These are phyloP conservation scores for Leptodactylus fallax DNA, from an alignment of 2,797 vertebrate species.

Conservation along the genomic window DNA sequence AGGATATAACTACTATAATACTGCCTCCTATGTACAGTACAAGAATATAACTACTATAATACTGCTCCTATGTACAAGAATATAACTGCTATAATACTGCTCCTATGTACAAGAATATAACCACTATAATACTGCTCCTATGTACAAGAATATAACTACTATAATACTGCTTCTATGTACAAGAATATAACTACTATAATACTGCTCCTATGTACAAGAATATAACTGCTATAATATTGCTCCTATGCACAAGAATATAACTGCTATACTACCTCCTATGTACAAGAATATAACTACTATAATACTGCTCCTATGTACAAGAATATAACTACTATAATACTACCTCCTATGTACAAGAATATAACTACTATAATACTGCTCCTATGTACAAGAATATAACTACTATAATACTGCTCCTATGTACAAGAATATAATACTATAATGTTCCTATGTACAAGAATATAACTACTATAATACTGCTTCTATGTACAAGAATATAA, in stretches of 20 bases:
- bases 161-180: background rate
- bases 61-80: background rate
- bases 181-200: slow-evolving; percentile 12
- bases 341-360: slow-evolving; percentile 1
- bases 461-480: slow-evolving; percentile 12
- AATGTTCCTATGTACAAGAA: background rate
- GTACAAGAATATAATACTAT: slow-evolving; percentile 13
- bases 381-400: background rate
- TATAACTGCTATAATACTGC: slow-evolving; percentile 1
- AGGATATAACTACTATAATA: slow-evolving; percentile 13
- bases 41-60: slow-evolving; percentile 14
- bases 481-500: background rate
- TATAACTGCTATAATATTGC: slow-evolving; percentile 2
- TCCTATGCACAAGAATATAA: background rate
- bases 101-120: background rate
- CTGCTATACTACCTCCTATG: background rate
- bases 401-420: background rate
- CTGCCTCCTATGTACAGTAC: background rate
- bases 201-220: background rate
- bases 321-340: slow-evolving; percentile 10
- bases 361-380: background rate
- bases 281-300: slow-evolving; percentile 11
- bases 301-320: background rate
- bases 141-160: background rate
- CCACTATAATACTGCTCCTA: background rate